phyloP scores from a whole-genome alignment of 2,113 vertebrate genomes.

The Theropithecus gelada region DNA sequence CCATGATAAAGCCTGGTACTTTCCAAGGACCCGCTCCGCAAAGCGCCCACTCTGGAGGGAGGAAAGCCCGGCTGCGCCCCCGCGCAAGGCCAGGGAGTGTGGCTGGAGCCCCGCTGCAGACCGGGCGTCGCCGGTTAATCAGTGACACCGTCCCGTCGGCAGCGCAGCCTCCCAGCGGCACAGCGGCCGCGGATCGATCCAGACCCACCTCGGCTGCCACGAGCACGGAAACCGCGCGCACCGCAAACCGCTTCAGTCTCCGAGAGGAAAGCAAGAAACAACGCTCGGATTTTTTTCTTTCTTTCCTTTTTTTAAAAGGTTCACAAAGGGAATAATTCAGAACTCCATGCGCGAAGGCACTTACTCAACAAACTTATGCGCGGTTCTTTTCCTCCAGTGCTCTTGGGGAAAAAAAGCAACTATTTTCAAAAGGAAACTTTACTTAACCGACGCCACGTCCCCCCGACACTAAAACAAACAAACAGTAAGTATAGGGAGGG shows the following conservation, averaged over 20 bases:
- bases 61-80: neutral
- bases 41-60: neutral
- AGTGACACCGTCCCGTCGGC: neutral
- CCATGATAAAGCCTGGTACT: neutral
- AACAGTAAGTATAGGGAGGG: neutral
- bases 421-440: constrained; percentile 31
- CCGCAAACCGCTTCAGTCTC: neutral
- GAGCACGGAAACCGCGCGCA: neutral
- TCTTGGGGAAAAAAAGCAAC: neutral
- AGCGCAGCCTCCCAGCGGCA: too few relatives aligned
- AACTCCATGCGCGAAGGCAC: neutral
- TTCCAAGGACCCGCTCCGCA: neutral
- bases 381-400: neutral
- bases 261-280: neutral
- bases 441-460: neutral
- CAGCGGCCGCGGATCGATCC: neutral
- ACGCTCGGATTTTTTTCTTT: too few relatives aligned
- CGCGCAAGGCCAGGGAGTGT: too few relatives aligned
- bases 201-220: fast-evolving
- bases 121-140: neutral
- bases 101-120: neutral
- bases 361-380: neutral
- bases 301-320: neutral
- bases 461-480: neutral
- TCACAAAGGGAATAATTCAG: neutral